A percentile compares a stretch with the other conserved stretches of the same genome.
Conservation (phyloP, 2,888 invertebrate species). For the Spilosoma lubricipeda region DNA sequence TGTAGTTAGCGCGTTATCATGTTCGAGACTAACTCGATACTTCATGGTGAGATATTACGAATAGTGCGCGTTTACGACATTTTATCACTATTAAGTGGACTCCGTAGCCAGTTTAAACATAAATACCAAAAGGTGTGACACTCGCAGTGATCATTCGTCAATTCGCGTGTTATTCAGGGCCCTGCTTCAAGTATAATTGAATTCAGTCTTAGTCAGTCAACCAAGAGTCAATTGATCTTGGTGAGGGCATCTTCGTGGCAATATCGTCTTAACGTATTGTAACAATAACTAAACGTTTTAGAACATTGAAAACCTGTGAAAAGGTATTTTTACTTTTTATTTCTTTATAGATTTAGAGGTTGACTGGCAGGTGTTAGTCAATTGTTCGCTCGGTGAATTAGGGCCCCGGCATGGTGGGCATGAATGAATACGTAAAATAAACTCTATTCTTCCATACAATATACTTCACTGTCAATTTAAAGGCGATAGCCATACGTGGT, state of each 20-base stretch:
- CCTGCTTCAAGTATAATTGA: constrained; percentile 12
- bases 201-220: constrained; percentile 6
- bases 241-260: background rate
- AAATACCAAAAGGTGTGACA: constrained; percentile 7
- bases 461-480: constrained; percentile 81
- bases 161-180: constrained; percentile 15
- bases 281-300: background rate
- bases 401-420: constrained; percentile 73
- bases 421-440: constrained; percentile 75
- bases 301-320: background rate
- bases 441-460: constrained; percentile 73
- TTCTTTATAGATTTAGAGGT: constrained; percentile 3
- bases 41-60: constrained; percentile 39
- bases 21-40: constrained; percentile 63
- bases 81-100: constrained; percentile 2
- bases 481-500: constrained; percentile 83
- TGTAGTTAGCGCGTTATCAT: constrained; percentile 50
- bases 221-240: background rate
- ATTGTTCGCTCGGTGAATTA: background rate
- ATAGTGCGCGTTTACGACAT: constrained; percentile 31
- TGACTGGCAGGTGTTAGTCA: constrained; percentile 5
- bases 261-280: background rate
- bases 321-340: background rate
- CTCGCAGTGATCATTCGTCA: constrained; percentile 18
- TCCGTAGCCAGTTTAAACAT: background rate